Percentiles rank a stretch among this genome's conserved stretches.
Conservation (phyloP, 2,888 invertebrate genomes). For the Rotaria macrura region DNA sequence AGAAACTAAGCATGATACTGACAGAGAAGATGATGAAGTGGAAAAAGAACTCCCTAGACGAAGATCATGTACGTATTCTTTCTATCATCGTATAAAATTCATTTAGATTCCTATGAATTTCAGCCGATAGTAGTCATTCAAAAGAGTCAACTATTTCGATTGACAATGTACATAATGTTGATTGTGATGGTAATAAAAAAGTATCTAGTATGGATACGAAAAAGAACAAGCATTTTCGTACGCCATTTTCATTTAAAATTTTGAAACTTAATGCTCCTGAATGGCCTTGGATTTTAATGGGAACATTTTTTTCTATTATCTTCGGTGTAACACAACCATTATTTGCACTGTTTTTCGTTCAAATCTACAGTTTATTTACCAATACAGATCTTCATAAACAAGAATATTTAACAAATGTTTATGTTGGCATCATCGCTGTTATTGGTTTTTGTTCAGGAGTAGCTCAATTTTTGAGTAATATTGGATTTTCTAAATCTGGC, state of each 20-base stretch:
- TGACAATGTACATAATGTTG: too few relatives aligned
- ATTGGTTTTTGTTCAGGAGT: neutral
- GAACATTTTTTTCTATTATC: neutral
- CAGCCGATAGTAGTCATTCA: too few relatives aligned
- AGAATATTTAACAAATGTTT: neutral
- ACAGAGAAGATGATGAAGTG: too few relatives aligned
- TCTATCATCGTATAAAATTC: too few relatives aligned
- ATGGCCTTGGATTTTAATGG: neutral
- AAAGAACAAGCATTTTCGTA: neutral
- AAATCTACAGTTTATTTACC: neutral
- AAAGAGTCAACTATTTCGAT: too few relatives aligned
- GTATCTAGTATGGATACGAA: too few relatives aligned
- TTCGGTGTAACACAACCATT: neutral
- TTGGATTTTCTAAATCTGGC: neutral
- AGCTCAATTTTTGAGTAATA: slow-evolving; percentile 38
- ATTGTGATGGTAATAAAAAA: too few relatives aligned
- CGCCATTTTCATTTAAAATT: neutral
- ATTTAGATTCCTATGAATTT: too few relatives aligned
- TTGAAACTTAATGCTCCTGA: neutral
- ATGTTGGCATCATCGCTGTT: neutral
- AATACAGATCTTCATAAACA: neutral
- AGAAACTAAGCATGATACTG: too few relatives aligned
- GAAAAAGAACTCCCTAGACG: too few relatives aligned
- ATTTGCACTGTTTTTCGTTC: neutral
- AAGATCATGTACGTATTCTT: too few relatives aligned